Conservation (phyloP, 2,113 vertebrate species). For the Cacatua alba region DNA sequence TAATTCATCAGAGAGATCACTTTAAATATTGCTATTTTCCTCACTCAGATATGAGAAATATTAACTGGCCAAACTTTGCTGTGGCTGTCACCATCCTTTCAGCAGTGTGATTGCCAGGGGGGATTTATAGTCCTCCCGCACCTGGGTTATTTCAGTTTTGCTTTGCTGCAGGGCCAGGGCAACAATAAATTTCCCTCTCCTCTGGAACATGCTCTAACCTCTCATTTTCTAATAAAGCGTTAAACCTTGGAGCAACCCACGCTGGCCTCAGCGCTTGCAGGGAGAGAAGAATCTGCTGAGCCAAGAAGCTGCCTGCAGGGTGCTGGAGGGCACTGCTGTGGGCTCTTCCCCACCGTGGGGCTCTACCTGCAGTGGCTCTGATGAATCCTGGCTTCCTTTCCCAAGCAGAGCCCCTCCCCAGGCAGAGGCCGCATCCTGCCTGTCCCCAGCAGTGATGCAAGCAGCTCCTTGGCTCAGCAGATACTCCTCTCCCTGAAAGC, state of each 20-base stretch:
- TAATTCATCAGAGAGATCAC: neutral
- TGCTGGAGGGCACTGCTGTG: neutral
- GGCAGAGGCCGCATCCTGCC: neutral
- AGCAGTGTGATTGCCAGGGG: conserved; percentile 7
- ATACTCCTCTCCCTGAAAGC: neutral
- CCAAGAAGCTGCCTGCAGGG: fast-evolving
- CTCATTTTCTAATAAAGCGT: conserved; percentile 56
- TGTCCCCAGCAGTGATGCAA: neutral
- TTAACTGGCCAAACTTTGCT: conserved; percentile 44
- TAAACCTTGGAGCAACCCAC: neutral
- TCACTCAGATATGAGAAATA: conserved; percentile 50
- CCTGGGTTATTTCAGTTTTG: conserved; percentile 25
- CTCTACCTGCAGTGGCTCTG: fast-evolving
- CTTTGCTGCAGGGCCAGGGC: conserved; percentile 40
- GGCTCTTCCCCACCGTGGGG: fast-evolving
- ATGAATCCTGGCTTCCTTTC: neutral
- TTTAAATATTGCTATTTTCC: conserved; percentile 51
- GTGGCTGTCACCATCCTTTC: conserved; percentile 46
- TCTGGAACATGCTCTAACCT: conserved; percentile 54
- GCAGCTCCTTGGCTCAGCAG: no score
- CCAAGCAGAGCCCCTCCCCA: neutral
- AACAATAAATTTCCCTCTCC: conserved; percentile 43
- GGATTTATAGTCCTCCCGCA: neutral
- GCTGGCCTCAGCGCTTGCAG: neutral
- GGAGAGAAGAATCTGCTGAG: neutral